Base-by-base conservation (phyloP, 2,113 vertebrate genomes). In the Stomatorhinus ivindoensis region DNA sequence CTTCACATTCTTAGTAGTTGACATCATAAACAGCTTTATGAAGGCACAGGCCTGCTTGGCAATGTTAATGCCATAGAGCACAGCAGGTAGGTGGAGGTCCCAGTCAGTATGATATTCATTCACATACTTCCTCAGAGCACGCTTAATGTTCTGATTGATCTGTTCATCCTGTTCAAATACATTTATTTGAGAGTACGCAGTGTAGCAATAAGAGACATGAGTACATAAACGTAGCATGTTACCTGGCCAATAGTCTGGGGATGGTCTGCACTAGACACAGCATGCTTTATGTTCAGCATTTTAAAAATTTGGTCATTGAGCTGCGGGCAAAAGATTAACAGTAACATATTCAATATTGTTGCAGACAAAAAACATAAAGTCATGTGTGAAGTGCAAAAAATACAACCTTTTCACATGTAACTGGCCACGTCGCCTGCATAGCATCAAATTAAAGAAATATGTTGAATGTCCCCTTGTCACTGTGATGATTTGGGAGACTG, bases 191-290 rank as follows among this genome's bases (percentile, higher is more conserved):
- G 76, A 82, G 76, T 82, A 82, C 0, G 17, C 76, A 82, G 31
- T 82, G 35, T 82, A 82, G 76, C 39, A 82, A 82, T 42, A 44
- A 82, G 4, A 15, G 35, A 42, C 27, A 10, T 15, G 73, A 80
- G 6, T 80, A 80, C 76, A 44, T 42, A 82, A 44, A 82, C 4
- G 19, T 17, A 82, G 39, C 44, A 44, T 42, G 39, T 85, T 53
- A 87, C 89, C 69, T 90, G 89, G 7, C 69, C 89, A 50, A 80
- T 87, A 35, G 65, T 87, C 58, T 90, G 89, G 47, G 89, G 65
- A 53, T 90, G 89, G 65, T 87, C 80, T 39, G 65, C 85, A 76
- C 50, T 82, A 21, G 86, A 90, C 27, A 90, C 69, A 27, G n/a
- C 65, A 82, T 90, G 47, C 31, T 90, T 76, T 2, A 87, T 80